Evolutionary conservation across 2,888 invertebrate genomes (phyloP).

Genomic region (Cosmia pyralina): DNA sequence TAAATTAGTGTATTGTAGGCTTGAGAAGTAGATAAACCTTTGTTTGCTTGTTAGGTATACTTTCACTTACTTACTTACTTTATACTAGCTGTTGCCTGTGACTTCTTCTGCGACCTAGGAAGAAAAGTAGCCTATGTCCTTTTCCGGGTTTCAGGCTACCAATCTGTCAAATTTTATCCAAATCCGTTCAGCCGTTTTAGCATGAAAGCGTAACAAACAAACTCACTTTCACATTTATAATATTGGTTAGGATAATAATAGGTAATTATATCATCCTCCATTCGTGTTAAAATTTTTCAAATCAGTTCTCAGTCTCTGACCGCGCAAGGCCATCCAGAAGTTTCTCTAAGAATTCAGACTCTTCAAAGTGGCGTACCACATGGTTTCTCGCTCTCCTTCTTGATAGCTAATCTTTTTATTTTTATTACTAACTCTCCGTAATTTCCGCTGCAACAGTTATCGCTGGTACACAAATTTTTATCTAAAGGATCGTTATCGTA

Average conservation of each 20-base stretch:
- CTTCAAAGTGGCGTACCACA: background rate
- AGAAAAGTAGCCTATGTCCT: too few relatives aligned
- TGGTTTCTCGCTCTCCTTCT: background rate
- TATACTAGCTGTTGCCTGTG: too few relatives aligned
- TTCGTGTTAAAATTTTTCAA: background rate
- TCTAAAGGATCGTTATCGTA: background rate
- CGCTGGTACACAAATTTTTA: background rate
- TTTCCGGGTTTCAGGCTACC: too few relatives aligned
- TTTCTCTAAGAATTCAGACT: background rate
- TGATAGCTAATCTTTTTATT: background rate
- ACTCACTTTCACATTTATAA: too few relatives aligned
- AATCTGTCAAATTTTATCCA: too few relatives aligned
- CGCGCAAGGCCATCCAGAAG: background rate
- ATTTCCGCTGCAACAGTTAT: background rate
- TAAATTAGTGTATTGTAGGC: background rate
- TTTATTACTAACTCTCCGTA: background rate
- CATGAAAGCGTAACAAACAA: too few relatives aligned
- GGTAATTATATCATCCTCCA: background rate
- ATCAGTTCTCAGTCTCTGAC: background rate
- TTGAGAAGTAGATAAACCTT: background rate
- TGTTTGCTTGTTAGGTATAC: background rate
- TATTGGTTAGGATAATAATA: too few relatives aligned
- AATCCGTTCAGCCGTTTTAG: too few relatives aligned
- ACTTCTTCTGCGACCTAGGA: too few relatives aligned
- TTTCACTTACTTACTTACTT: background rate